Base-by-base conservation (phyloP, 2,888 invertebrate species). In the Augochlorella aurata region DNA sequence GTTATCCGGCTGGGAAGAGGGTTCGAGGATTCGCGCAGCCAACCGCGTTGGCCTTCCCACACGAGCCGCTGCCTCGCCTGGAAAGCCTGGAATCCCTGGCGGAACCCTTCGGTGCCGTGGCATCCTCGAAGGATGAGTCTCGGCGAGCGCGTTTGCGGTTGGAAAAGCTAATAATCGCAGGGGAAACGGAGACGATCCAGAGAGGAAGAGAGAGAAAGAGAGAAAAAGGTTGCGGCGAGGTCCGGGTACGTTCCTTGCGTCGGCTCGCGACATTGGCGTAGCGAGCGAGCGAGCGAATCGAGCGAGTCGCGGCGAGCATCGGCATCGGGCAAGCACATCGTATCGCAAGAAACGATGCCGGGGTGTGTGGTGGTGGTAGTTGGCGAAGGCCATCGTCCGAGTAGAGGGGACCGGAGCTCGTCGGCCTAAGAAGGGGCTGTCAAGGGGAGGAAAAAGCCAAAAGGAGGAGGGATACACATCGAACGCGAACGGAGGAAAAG, bases 381-480 rank as follows among this genome's bases (percentile, higher is more conserved):
- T 69, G 75, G 72, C 66, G 85, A 82, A 77, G 77, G 85, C 78
- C 74, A 74, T 44, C 5, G 24, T 38, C 21, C n/a, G 73, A 21
- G 78, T 84, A 79, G 87, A 79, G 83, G 86, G 79, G 63, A 5
- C 52, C 68, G 77, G 66, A 24, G 68, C 71, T 38, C 63, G 73
- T 85, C 83, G 88, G 83, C 78, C 83, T 87, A 88, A 87, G 85
- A 88, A 88, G 85, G 88, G 89, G 87, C 81, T 88, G 77, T 44
- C 63, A 83, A 79, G 82, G 85, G 82, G 87, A 85, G 85, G 82
- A 85, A 86, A 86, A 81, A 80, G 85, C 73, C 54, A 72, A 78
- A 86, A 82, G 81, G 84, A 85, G 83, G 79, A 85, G 87, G 81
- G 84, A 79, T 77, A 82, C 49, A 68, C 77, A 38, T 74, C 38